A percentile compares a stretch with the other conserved stretches of the same genome.
phyloP scores from a whole-genome alignment of 2,797 vertebrate species.

The Sorex maritimensis region DNA sequence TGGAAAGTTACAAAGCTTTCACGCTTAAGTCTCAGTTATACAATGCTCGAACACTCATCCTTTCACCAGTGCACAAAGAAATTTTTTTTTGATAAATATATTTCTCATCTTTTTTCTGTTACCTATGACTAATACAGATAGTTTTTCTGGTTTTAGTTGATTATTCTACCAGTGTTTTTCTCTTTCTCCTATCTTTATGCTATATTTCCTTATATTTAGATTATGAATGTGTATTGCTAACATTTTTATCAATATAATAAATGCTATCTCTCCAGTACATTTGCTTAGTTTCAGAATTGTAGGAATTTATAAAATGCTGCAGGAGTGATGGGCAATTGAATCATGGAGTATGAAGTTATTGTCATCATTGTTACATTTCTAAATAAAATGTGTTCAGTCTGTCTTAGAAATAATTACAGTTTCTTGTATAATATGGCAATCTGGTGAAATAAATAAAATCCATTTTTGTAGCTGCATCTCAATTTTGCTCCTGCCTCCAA shows the following conservation, averaged over 20 bases:
- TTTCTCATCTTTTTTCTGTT: background rate
- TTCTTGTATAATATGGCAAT: background rate
- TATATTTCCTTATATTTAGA: constrained; percentile 1
- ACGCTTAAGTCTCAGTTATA: too few species aligned
- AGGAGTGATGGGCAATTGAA: background rate
- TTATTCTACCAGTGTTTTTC: background rate
- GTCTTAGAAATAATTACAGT: background rate
- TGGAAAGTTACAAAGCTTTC: too few species aligned
- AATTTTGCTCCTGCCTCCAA: constrained; percentile 58
- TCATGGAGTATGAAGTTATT: background rate
- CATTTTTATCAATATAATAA: background rate
- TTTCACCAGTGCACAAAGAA: too few species aligned
- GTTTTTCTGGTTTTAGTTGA: background rate
- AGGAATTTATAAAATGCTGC: constrained; percentile 12
- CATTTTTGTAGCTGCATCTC: constrained; percentile 49
- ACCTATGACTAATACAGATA: background rate
- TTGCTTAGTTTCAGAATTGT: constrained; percentile 16
- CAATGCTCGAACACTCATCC: too few species aligned
- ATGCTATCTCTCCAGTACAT: background rate
- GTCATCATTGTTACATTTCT: background rate
- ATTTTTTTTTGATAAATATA: background rate
- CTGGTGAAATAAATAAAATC: constrained; percentile 61
- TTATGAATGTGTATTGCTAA: background rate
- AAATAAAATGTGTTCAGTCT: constrained; percentile 26
- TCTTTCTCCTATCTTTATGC: background rate